Percentiles rank a stretch among this genome's conserved stretches.
Evolutionary conservation across 1,140 invertebrate genomes (phyloP).

Genomic region (Catajapyx aquilonaris): DNA sequence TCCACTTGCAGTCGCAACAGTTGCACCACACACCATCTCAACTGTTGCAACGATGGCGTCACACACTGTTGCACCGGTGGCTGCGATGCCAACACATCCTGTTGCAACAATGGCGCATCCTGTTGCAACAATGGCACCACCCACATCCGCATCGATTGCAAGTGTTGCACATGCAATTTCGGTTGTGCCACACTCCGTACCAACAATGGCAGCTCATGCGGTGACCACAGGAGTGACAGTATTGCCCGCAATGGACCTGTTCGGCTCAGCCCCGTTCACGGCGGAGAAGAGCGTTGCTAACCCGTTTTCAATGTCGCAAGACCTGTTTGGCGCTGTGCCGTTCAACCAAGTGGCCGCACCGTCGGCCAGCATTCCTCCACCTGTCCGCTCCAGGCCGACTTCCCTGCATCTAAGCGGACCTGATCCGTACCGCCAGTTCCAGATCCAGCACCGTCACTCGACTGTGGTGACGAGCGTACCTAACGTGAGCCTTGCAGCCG

Average conservation of each 20-base stretch:
- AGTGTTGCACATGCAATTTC: constrained; percentile 1
- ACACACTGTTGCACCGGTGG: too few species aligned
- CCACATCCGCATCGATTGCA: not conserved
- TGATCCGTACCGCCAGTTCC: constrained; percentile 7
- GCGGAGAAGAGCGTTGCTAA: constrained; percentile 7
- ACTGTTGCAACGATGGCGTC: too few species aligned
- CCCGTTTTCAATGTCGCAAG: constrained; percentile 14
- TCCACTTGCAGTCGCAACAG: too few species aligned
- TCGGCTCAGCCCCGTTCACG: constrained; percentile 8
- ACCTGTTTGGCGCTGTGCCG: constrained; percentile 37
- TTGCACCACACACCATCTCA: too few species aligned
- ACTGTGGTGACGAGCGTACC: too few species aligned
- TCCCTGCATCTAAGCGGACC: constrained; percentile 11
- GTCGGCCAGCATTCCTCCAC: not conserved
- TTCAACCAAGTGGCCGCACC: constrained; percentile 27
- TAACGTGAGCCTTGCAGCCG: too few species aligned
- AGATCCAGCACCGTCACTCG: too few species aligned
- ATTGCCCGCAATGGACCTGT: constrained; percentile 9
- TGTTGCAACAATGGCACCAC: constrained; percentile 6
- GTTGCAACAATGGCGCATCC: too few species aligned
- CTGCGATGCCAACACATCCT: too few species aligned
- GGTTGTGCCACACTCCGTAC: constrained; percentile 13
- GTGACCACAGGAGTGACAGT: constrained; percentile 9
- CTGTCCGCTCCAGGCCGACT: constrained; percentile 8
- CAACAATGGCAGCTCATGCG: constrained; percentile 6